Conservation (phyloP, 2,797 vertebrate species). For the Gallirallus australis region DNA sequence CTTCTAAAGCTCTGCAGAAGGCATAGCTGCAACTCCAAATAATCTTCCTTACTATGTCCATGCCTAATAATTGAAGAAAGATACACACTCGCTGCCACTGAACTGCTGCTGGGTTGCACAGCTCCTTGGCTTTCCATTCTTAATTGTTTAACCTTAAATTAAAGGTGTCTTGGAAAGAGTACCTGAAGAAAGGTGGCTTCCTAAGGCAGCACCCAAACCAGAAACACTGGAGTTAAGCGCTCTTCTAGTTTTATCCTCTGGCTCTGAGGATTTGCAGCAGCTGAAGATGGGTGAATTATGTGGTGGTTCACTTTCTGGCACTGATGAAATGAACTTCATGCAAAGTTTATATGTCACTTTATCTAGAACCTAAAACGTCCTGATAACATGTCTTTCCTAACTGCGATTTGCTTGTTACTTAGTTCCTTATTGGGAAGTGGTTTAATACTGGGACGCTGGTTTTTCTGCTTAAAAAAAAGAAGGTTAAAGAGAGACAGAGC, state of each 20-base stretch:
- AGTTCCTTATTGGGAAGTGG: not conserved
- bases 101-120: not conserved
- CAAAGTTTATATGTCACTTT: not conserved
- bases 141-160: not conserved
- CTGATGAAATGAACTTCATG: not conserved
- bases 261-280: not conserved
- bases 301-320: not conserved
- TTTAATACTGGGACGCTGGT: not conserved
- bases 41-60: rapidly evolving
- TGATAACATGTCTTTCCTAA: not conserved
- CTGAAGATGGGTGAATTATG: not conserved
- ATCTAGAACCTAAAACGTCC: not conserved
- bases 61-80: not conserved
- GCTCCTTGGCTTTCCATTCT: not conserved
- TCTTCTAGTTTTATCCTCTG: not conserved
- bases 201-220: not conserved
- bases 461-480: not conserved
- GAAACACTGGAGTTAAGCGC: not conserved
- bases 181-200: not conserved
- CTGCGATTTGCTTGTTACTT: not conserved
- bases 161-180: not conserved
- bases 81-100: not conserved
- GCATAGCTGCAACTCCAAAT: not conserved
- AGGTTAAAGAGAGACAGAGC: not conserved
- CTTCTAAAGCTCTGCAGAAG: not conserved